These are phyloP conservation scores for Hestina assimilis DNA, from an alignment of 1,140 invertebrate genomes.

Conservation along the genomic window DNA sequence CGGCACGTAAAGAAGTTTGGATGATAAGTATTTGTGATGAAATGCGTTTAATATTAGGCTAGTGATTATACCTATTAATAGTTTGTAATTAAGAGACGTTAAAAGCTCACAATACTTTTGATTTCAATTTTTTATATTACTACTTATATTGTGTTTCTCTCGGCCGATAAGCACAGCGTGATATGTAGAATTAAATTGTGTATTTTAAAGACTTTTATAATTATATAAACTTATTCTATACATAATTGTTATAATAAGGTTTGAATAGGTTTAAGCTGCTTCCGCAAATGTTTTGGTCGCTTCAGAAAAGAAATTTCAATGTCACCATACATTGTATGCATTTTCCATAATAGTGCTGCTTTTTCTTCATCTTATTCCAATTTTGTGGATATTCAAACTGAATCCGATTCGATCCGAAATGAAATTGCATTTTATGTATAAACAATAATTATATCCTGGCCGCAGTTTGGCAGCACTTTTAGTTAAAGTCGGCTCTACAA, in stretches of 20 bases:
- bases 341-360: no score
- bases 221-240: slow-evolving; percentile 6
- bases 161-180: slow-evolving; percentile 28
- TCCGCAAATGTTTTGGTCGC: no score
- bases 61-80: slow-evolving; percentile 1
- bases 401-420: no score
- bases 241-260: slow-evolving; percentile 1
- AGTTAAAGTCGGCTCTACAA: no score
- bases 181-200: slow-evolving; percentile 13
- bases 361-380: no score
- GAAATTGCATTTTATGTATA: no score
- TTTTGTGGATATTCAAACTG: no score
- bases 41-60: slow-evolving; percentile 10
- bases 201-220: slow-evolving; percentile 3
- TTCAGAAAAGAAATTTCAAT: no score
- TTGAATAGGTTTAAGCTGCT: no score
- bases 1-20: not conserved
- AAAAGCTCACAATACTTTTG: not conserved
- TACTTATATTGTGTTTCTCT: no score
- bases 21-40: slow-evolving; percentile 10
- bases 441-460: no score
- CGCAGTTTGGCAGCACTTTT: no score
- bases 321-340: not conserved
- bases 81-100: not conserved
- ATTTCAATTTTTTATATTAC: not conserved